Conservation (phyloP, 2,888 invertebrate genomes). For the Papilio protenor region DNA sequence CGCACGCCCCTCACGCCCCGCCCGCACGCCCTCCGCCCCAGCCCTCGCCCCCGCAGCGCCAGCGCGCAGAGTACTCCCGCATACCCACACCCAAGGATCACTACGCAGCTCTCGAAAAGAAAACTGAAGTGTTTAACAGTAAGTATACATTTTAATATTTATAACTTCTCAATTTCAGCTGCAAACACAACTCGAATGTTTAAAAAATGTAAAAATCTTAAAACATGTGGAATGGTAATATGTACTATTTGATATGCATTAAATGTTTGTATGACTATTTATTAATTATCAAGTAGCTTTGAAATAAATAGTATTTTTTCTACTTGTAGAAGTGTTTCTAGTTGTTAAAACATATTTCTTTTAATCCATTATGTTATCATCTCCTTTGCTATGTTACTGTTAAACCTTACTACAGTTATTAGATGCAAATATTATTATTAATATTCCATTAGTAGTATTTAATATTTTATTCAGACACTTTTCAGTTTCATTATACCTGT, state of each 20-base stretch:
- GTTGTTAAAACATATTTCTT: no score
- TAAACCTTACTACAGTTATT: not conserved
- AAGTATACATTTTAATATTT: slow-evolving; percentile 39
- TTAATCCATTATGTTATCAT: not conserved
- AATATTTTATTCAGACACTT: not conserved
- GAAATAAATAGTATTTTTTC: no score
- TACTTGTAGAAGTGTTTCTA: no score
- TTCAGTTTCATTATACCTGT: not conserved
- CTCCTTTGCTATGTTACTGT: not conserved
- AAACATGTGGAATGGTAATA: not conserved
- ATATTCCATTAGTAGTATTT: no score
- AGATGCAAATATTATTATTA: not conserved
- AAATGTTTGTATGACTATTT: not conserved
- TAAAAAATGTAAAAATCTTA: not conserved
- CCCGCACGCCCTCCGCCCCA: slow-evolving; percentile 61
- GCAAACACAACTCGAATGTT: not conserved
- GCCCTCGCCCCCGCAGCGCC: slow-evolving; percentile 71
- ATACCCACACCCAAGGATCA: slow-evolving; percentile 73
- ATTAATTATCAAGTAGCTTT: not conserved
- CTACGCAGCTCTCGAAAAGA: slow-evolving; percentile 63
- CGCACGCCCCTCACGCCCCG: slow-evolving; percentile 60
- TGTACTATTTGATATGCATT: not conserved
- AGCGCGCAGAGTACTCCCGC: slow-evolving; percentile 68
- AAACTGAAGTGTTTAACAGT: slow-evolving; percentile 64
- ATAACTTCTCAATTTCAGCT: not conserved